phyloP scores from a whole-genome alignment of 2,113 vertebrate species.

The Noturus placidus region DNA sequence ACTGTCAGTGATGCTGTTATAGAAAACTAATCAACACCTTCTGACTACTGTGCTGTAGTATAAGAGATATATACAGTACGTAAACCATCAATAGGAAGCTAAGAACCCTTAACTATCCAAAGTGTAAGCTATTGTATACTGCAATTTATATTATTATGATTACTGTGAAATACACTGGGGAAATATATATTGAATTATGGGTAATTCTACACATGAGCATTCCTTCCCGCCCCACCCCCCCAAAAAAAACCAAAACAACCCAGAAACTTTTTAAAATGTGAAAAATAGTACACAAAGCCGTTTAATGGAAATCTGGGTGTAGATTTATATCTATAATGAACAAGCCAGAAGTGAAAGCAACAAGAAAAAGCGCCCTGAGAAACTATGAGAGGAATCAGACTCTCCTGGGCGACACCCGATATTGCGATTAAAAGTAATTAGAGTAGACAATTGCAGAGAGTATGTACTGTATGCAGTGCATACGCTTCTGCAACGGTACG shows the following conservation, averaged over 20 bases:
- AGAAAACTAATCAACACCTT: neutral
- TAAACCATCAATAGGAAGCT: neutral
- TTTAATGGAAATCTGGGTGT: neutral
- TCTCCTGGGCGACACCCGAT: neutral
- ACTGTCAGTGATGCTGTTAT: no score
- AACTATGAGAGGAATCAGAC: neutral
- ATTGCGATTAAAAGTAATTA: neutral
- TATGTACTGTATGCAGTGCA: neutral
- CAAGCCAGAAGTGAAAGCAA: neutral
- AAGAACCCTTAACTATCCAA: neutral
- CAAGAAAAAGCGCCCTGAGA: neutral
- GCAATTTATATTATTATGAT: neutral
- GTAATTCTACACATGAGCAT: neutral
- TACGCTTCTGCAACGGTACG: no score
- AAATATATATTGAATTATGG: neutral
- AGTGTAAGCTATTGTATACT: neutral
- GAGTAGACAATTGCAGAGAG: neutral
- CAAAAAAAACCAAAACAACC: no score
- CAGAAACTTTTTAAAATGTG: neutral
- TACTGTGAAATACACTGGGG: neutral
- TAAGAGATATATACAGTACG: neutral
- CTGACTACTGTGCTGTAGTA: neutral
- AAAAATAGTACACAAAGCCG: neutral
- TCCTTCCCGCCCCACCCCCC: neutral
- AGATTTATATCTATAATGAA: neutral